Conservation (phyloP, 2,888 invertebrate species). For the Synergus umbraculus region DNA sequence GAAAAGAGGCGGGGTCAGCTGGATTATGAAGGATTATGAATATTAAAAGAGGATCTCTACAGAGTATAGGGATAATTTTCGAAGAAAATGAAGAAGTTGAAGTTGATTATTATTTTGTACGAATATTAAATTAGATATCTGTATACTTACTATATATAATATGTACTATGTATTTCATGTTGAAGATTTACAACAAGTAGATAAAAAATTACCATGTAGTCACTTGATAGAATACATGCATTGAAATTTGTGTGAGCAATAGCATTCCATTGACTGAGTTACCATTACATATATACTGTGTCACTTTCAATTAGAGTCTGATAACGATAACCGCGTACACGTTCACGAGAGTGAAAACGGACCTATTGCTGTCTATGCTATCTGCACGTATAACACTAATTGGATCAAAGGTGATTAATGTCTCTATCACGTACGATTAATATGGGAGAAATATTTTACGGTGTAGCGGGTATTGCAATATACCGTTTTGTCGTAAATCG, state of each 20-base stretch:
- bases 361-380: conserved; percentile 22
- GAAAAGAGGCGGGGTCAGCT: too few relatives aligned
- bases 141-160: too few relatives aligned
- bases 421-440: conserved; percentile 43
- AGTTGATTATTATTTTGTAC: neutral
- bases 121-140: neutral
- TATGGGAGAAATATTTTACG: conserved; percentile 32
- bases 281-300: conserved; percentile 25
- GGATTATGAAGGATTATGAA: too few relatives aligned
- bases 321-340: conserved; percentile 31
- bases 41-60: too few relatives aligned
- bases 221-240: neutral
- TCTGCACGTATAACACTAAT: conserved; percentile 51
- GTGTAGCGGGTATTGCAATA: conserved; percentile 20
- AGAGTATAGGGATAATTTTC: too few relatives aligned
- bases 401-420: conserved; percentile 64
- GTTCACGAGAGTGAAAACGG: conserved; percentile 33
- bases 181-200: too few relatives aligned
- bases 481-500: neutral
- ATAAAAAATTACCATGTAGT: neutral
- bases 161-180: too few relatives aligned
- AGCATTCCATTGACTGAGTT: conserved; percentile 29
- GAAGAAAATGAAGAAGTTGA: neutral
- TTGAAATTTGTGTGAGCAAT: neutral
- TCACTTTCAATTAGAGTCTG: conserved; percentile 39